Evolutionary conservation across 1,140 invertebrate genomes (phyloP), one percentile per base, ranked within the genome.

Genomic region (Sminthurides bifidus): DNA sequence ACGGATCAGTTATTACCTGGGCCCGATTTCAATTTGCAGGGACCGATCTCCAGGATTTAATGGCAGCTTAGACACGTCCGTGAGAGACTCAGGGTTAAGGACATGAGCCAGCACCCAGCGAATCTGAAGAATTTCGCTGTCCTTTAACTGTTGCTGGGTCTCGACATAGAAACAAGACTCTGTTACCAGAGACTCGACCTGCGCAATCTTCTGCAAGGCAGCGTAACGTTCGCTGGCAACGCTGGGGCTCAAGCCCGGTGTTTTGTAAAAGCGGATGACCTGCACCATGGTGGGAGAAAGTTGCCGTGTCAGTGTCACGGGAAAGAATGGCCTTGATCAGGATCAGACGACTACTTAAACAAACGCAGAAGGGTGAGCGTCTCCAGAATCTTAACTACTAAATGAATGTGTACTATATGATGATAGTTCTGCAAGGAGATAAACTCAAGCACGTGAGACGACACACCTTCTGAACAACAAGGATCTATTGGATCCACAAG

Each of bases 141-240:
- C 66, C 19, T 69, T 74, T 41, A 81, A 63, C 29, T 66, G 71
- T 66, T 76, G 72, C 49, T 69, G 70, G 19, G 78, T 67, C 69
- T 84, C 80, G 52, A 91, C 73, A 68, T 90, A 85, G 70, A 81
- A 89, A 72, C 86, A 90, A 27, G 81, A 70, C 74, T 91, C 87
- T 33, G 83, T 81, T 49, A 78, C 71, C 14, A 88, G 60, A 37
- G 70, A 65, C 49, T 57, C 65, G 2, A 83, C 17, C 1, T 64
- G 51, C 3, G 61, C 58, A 10, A 64, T 4, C 19, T 63, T 56
- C 26, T 62, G 51, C 26, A 71, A 46, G 35, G 56, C 31, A n/a
- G 63, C 64, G 14, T 66, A 49, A 38, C 68, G 70, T 26, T 52
- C 56, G 3, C 40, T 35, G 12, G 56, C 54, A 21, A 55, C 58